Conservation (phyloP, 2,888 invertebrate genomes). For the Coelinius sp. region DNA sequence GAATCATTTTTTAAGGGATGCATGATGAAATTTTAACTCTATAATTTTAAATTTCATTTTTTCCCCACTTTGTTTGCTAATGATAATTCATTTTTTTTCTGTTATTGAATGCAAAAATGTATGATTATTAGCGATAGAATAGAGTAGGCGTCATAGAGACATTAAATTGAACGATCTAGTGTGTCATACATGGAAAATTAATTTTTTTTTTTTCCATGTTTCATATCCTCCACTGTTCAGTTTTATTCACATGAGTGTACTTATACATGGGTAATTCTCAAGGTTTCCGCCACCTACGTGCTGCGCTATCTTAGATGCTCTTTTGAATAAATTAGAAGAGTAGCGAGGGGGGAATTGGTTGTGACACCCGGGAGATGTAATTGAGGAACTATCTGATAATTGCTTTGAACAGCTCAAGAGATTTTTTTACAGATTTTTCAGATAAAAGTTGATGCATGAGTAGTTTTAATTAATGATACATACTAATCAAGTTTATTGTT, state of each 20-base stretch:
- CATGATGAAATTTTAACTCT: no score
- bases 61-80: background rate
- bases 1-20: conserved; percentile 4
- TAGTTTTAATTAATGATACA: background rate
- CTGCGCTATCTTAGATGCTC: conserved; percentile 23
- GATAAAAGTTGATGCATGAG: background rate
- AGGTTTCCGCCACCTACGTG: conserved; percentile 19
- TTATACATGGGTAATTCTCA: conserved; percentile 9
- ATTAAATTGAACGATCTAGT: conserved; percentile 18
- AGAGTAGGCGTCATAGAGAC: conserved; percentile 13
- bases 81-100: background rate
- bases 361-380: conserved; percentile 8
- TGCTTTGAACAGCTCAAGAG: background rate
- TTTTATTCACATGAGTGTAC: background rate
- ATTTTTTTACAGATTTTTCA: background rate
- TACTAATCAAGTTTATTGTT: background rate
- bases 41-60: background rate
- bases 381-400: conserved; percentile 13
- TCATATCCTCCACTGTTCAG: background rate
- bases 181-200: conserved; percentile 19
- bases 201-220: background rate
- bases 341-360: background rate
- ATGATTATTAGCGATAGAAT: background rate
- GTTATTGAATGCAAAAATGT: background rate
- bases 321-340: conserved; percentile 19